A percentile compares a stretch with the other conserved stretches of the same genome.
These are phyloP conservation scores for Loripinus fragilis DNA, from an alignment of 2,888 invertebrate species.

Conservation along the genomic window DNA sequence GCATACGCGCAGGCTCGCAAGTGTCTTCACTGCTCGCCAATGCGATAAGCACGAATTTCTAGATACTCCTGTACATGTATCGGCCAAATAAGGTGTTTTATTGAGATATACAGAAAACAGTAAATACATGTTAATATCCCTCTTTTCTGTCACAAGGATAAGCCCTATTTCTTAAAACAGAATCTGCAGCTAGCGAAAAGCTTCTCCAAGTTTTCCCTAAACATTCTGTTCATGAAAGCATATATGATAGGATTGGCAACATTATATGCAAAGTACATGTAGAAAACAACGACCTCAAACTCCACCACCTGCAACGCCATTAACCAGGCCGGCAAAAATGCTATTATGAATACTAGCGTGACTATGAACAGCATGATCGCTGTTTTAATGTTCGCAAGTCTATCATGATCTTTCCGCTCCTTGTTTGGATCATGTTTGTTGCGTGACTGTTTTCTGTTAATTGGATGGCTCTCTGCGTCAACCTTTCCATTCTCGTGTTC, in stretches of 20 bases:
- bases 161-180: too few relatives aligned
- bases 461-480: slow-evolving; percentile 37
- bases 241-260: slow-evolving; percentile 82
- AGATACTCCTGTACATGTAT: too few relatives aligned
- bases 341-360: slow-evolving; percentile 80
- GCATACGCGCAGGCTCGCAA: too few relatives aligned
- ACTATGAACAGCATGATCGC: slow-evolving; percentile 83
- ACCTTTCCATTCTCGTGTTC: slow-evolving; percentile 60
- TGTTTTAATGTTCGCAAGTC: slow-evolving; percentile 79
- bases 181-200: slow-evolving; percentile 41
- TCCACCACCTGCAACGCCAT: slow-evolving; percentile 73
- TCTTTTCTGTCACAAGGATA: too few relatives aligned
- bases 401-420: slow-evolving; percentile 61
- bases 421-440: slow-evolving; percentile 40
- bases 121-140: too few relatives aligned
- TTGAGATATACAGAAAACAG: too few relatives aligned
- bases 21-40: too few relatives aligned
- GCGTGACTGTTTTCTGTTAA: slow-evolving; percentile 26
- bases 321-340: slow-evolving; percentile 80
- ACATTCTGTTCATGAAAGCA: slow-evolving; percentile 82
- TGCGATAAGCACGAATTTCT: too few relatives aligned
- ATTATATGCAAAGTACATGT: slow-evolving; percentile 82
- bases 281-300: slow-evolving; percentile 75
- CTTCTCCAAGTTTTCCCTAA: slow-evolving; percentile 74
- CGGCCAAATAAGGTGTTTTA: too few relatives aligned